Base-by-base conservation (phyloP, 2,888 invertebrate species). In the Nomada hirtipes region DNA sequence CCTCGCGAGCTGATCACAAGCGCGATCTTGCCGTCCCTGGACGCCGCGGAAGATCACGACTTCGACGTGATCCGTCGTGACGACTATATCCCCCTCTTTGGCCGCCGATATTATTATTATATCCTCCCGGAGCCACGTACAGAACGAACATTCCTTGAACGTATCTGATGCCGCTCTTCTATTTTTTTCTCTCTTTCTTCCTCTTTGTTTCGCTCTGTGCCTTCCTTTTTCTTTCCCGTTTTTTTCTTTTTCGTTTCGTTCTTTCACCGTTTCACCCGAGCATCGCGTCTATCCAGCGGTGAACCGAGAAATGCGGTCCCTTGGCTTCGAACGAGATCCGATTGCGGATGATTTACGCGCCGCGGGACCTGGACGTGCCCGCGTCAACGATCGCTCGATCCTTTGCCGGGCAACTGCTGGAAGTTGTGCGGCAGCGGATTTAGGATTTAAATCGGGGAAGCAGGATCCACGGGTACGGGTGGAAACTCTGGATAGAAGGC, bases 21-120 rank as follows among this genome's bases (percentile, higher is more conserved):
- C 90, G 89, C 89, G 90, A 91, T 92, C 91, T 89, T 75, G 87
- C 87, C 88, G 85, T 85, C 85, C 89, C 81, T 87, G 82, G 80
- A 83, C 87, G 79, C 80, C 82, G 81, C 79, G 84, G 76, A 85
- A 78, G 88, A 88, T 88, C 84, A 86, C 86, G 83, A 89, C 89
- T 89, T 87, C 89, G 89, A 91, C 90, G 91, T 91, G 92, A 91
- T 91, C 88, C 90, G 87, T 90, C 91, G 91, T 91, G 90, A 89
- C 89, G 90, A 90, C 88, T 88, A 88, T 88, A 88, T 88, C 79
- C 84, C 84, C 84, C 71, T 60, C 59, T 67, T 52, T 1, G 9
- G 55, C 63, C 52, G 76, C 73, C 87, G 83, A 86, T 88, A 88
- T 88, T 88, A 85, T 88, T 88, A 88, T 88, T 88, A 88, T 88